These are phyloP conservation scores for Pangasius mekongensis DNA, from an alignment of 2,797 vertebrate species.

Conservation along the genomic window DNA sequence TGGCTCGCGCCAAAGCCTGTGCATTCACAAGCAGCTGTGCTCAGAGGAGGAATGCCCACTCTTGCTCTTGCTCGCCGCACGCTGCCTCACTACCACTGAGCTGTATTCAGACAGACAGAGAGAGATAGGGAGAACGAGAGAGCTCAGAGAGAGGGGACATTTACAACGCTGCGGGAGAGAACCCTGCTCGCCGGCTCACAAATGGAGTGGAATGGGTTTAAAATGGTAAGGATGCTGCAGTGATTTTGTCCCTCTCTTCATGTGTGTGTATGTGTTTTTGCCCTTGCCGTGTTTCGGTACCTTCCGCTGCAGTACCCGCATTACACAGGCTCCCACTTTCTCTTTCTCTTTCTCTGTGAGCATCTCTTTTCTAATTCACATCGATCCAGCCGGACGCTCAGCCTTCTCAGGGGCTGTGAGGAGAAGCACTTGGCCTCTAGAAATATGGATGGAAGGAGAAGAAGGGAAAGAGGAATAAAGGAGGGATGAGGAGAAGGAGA, in stretches of 20 bases:
- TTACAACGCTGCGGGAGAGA: constrained; percentile 61
- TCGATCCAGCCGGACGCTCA: constrained; percentile 45
- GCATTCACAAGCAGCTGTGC: constrained; percentile 93
- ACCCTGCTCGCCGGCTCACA: constrained; percentile 84
- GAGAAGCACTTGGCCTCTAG: constrained; percentile 47
- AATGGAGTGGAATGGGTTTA: constrained; percentile 99
- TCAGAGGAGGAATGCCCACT: constrained; percentile 97
- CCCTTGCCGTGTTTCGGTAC: constrained; percentile 56
- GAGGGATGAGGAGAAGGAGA: constrained; percentile 40
- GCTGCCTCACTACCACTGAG: constrained; percentile 86
- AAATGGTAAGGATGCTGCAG: constrained; percentile 92
- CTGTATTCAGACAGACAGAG: constrained; percentile 63
- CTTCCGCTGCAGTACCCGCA: constrained; percentile 57
- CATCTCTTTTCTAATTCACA: constrained; percentile 11
- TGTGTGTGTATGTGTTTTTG: constrained; percentile 33
- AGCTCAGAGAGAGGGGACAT: constrained; percentile 64
- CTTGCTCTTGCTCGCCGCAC: constrained; percentile 88
- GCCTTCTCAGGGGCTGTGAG: constrained; percentile 57
- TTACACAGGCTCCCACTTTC: constrained; percentile 40
- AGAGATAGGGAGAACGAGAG: constrained; percentile 67
- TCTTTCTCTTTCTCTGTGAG: neutral
- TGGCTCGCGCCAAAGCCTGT: constrained; percentile 90
- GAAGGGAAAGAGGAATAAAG: constrained; percentile 21
- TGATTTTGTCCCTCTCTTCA: constrained; percentile 48
- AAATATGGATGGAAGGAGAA: constrained; percentile 40